phyloP scores from a whole-genome alignment of 2,797 vertebrate species.

The Melanotaenia pygmaea region DNA sequence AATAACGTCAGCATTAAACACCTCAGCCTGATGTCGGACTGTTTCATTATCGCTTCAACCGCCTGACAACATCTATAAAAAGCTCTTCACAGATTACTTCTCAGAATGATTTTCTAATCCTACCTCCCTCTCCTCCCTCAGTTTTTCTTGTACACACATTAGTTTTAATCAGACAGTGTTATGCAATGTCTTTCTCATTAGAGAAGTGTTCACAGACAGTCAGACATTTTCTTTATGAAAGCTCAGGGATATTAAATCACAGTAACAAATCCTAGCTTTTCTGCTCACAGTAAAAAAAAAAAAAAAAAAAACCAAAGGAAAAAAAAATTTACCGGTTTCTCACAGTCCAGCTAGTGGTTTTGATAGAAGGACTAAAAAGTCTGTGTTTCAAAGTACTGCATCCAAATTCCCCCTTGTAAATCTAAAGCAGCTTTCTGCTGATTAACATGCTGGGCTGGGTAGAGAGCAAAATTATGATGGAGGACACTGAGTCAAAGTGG shows the following conservation, averaged over 20 bases:
- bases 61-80: slow-evolving; percentile 12
- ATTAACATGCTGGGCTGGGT: slow-evolving; percentile 74
- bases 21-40: background rate
- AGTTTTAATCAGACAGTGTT: slow-evolving; percentile 3
- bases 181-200: slow-evolving; percentile 8
- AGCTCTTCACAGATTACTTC: slow-evolving; percentile 5
- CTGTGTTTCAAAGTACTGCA: slow-evolving; percentile 68
- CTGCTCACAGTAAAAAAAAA: background rate
- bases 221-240: slow-evolving; percentile 18
- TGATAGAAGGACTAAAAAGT: slow-evolving; percentile 50
- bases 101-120: slow-evolving; percentile 3
- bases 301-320: background rate
- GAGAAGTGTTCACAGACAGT: background rate
- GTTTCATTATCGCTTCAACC: slow-evolving; percentile 48
- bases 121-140: background rate
- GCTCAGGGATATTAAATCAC: background rate
- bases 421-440: slow-evolving; percentile 77
- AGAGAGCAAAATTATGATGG: slow-evolving; percentile 54
- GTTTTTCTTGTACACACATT: slow-evolving; percentile 19
- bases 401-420: slow-evolving; percentile 73
- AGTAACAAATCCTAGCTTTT: slow-evolving; percentile 4
- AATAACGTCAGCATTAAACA: slow-evolving; percentile 9
- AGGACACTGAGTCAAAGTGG: slow-evolving; percentile 57
- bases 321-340: slow-evolving; percentile 46
- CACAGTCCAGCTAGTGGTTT: slow-evolving; percentile 46